Conservation (phyloP, 2,888 invertebrate species). For the Drosophila parthenogenetica region DNA sequence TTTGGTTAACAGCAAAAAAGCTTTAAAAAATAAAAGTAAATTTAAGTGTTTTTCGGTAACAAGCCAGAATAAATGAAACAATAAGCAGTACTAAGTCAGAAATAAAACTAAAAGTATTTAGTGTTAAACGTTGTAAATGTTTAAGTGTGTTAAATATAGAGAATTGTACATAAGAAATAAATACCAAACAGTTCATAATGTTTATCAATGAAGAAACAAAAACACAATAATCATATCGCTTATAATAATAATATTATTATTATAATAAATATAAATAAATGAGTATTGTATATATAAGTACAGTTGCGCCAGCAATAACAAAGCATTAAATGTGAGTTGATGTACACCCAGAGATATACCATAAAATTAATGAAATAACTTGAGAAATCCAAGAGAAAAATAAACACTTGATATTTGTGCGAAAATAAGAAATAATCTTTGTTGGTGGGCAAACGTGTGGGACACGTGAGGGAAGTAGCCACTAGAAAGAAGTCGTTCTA, state of each 20-base stretch:
- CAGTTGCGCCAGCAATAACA: constrained; percentile 57
- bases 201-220: constrained; percentile 11
- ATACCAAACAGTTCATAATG: constrained; percentile 12
- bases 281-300: constrained; percentile 59
- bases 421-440: constrained; percentile 11
- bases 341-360: constrained; percentile 52
- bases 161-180: constrained; percentile 15
- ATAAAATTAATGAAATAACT: constrained; percentile 5
- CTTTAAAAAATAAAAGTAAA: constrained; percentile 49
- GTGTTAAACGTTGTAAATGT: constrained; percentile 44
- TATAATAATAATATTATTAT: constrained; percentile 26
- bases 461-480: constrained; percentile 55
- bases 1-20: constrained; percentile 31
- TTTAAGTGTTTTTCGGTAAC: constrained; percentile 7
- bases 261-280: constrained; percentile 11
- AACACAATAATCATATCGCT: constrained; percentile 59
- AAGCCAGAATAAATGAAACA: constrained; percentile 10
- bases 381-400: constrained; percentile 1
- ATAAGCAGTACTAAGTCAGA: constrained; percentile 24
- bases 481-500: neutral
- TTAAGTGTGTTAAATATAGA: constrained; percentile 24
- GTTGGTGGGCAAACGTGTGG: constrained; percentile 54
- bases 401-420: constrained; percentile 61
- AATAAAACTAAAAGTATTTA: constrained; percentile 12
- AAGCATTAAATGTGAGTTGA: constrained; percentile 65